A percentile compares a stretch with the other conserved stretches of the same genome.
phyloP scores from a whole-genome alignment of 1,140 invertebrate genomes.

The Drosophila navojoa region DNA sequence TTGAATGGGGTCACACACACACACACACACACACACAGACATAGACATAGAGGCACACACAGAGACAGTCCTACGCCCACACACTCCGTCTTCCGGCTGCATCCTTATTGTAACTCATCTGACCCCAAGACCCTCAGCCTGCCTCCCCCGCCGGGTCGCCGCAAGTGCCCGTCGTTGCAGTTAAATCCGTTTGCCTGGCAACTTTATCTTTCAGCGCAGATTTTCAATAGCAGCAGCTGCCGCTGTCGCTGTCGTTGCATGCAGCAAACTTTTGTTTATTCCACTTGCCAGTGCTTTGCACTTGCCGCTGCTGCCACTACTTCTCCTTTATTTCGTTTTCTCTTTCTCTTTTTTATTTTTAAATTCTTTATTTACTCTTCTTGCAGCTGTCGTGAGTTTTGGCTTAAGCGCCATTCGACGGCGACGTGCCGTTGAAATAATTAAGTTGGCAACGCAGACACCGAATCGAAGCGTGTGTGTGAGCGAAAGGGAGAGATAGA shows the following conservation, averaged over 20 bases:
- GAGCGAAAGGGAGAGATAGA: conserved; percentile 6
- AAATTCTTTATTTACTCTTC: conserved; percentile 42
- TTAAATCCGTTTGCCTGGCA: conserved; percentile 69
- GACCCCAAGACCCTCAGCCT: too few species aligned
- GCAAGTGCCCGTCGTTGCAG: conserved; percentile 27
- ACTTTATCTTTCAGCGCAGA: conserved; percentile 76
- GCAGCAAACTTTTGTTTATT: conserved; percentile 68
- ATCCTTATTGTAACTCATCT: conserved; percentile 12
- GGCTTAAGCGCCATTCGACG: conserved; percentile 59
- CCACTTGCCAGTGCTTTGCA: conserved; percentile 37
- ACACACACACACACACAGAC: not conserved
- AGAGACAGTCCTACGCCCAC: not conserved
- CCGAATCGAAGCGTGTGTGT: conserved; percentile 16
- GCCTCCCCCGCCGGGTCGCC: not conserved
- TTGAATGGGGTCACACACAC: conserved; percentile 58
- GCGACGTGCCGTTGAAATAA: conserved; percentile 76
- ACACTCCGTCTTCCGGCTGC: conserved; percentile 6
- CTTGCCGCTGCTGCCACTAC: conserved; percentile 7
- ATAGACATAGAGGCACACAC: conserved; percentile 8
- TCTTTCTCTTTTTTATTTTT: conserved; percentile 1
- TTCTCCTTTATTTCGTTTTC: not conserved
- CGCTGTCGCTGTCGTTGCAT: conserved; percentile 28
- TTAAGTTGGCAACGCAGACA: conserved; percentile 67
- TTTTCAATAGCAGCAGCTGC: conserved; percentile 67
- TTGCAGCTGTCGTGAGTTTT: conserved; percentile 70